These are phyloP conservation scores for Acrobasis suavella DNA, from an alignment of 2,888 invertebrate genomes.

Conservation along the genomic window DNA sequence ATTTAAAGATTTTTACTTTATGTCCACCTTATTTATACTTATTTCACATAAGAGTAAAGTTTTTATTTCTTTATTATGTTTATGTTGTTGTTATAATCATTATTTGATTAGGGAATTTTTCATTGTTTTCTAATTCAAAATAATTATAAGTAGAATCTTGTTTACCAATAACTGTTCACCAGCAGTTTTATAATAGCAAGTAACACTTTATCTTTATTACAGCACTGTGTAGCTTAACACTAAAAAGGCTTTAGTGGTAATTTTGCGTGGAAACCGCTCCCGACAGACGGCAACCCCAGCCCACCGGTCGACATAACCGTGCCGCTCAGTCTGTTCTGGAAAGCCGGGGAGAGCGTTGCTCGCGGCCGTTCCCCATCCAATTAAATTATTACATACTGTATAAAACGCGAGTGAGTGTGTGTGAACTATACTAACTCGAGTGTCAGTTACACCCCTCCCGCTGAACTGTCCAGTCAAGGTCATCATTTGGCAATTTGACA, in stretches of 20 bases:
- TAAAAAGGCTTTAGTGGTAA: conserved; percentile 14
- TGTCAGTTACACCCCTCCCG: conserved; percentile 49
- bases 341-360: conserved; percentile 48
- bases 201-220: no score
- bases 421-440: conserved; percentile 59
- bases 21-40: no score
- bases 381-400: conserved; percentile 47
- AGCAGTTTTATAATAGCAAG: no score
- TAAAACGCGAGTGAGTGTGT: conserved; percentile 68
- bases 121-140: no score
- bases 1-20: no score
- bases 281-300: conserved; percentile 57
- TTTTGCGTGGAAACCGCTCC: conserved; percentile 43
- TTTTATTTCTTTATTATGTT: no score
- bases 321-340: conserved; percentile 64
- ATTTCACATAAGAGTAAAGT: no score
- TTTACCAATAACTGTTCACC: no score
- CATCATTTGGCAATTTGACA: conserved; percentile 66
- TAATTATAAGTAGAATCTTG: no score
- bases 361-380: conserved; percentile 41
- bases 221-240: no score
- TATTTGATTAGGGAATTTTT: no score
- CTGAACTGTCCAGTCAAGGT: conserved; percentile 63
- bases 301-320: conserved; percentile 50
- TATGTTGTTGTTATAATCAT: no score